Evolutionary conservation across 30 jellyfish, hydroid and myxozoan genomes (phyloP), one percentile per base, ranked within the genome.

Genomic region (Hydractinia echinata): DNA sequence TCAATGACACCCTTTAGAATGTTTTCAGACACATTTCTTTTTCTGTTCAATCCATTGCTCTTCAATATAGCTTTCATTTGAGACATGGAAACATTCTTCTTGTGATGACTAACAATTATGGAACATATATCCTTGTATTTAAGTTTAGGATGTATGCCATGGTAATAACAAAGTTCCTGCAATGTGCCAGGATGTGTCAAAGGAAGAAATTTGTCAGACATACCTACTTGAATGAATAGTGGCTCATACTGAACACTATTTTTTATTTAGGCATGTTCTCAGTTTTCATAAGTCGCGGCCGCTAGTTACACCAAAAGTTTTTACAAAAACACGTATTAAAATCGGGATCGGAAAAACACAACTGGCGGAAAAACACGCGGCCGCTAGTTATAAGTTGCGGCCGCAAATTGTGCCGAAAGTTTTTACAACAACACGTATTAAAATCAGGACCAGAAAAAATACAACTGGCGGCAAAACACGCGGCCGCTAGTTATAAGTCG

Each of bases 1-100:
- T 20, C 55, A 50, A 71, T 71, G 81, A 19, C 61, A 71, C 53
- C 51, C 61, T 15, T 71, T 15, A 71, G 74, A n/a, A 51, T 64
- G 19, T 64, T 44, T n/a, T 64, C 74, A 13, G 19, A n/a, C 18
- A 64, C 74, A 64, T 64, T 64, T 58, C 69, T 58, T 13, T 58
- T 58, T 64, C 74, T 44, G 39, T 64, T 51, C 19, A 64, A 51
- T 64, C 74, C 74, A n/a, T 13, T 51, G 19, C 39, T 51, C 74
- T 7, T 64, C 39, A 64, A 64, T 64, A 64, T 64, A n/a, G 51
- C 39, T 51, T 7, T 64, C 74, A 64, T 44, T 51, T 64, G 19
- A 64, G 74, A 64, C 19, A 44, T 64, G 39, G 51, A n/a, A 51
- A 64, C 74, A 64, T n/a, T n/a, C 51, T 64, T n/a, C 19, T 8